Base-by-base conservation (phyloP, 1,140 invertebrate genomes). In the Cotesia chilonis region DNA sequence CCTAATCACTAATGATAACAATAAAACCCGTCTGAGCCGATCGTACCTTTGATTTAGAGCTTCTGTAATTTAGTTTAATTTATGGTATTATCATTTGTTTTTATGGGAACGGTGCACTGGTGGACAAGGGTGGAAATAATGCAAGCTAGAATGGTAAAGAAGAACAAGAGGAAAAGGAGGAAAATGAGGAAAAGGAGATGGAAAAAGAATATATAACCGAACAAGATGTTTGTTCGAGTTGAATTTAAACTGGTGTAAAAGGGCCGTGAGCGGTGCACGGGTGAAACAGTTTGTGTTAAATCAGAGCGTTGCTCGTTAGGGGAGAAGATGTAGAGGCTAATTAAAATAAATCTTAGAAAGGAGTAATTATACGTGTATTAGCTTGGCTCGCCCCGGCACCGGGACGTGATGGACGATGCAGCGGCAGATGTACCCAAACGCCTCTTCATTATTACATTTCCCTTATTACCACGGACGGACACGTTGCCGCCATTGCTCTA, bases 321-420 rank as follows among this genome's bases (percentile, higher is more conserved):
- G 74, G 72, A 78, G 79, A 86, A 86, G 84, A 86, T 85, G 81
- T 85, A 86, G 80, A 76, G 80, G 77, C 83, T 86, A 86, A 86
- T 86, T 87, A 86, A 87, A 87, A 87, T 87, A 87, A 87, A 87
- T 87, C 84, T 87, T 86, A 84, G 85, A 84, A 84, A 82, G 81
- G 85, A 86, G 84, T 86, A 86, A 87, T 87, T 87, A 87, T 87
- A 87, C 84, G 84, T 86, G 84, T 87, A 87, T 87, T 87, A 87
- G 85, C 84, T 80, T 47, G 73, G 81, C 76, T 78, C 78, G 74
- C 77, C 76, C 73, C 78, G 78, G 52, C 55, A 71, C 7, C 66
- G 66, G 38, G 36, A 69, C 72, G 82, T 87, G 85, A 87, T 87
- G 79, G 82, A 86, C 84, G 85, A 85, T 78, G 77, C 79, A 84